phyloP scores from a whole-genome alignment of 2,797 vertebrate genomes.

The Psittacula echo region DNA sequence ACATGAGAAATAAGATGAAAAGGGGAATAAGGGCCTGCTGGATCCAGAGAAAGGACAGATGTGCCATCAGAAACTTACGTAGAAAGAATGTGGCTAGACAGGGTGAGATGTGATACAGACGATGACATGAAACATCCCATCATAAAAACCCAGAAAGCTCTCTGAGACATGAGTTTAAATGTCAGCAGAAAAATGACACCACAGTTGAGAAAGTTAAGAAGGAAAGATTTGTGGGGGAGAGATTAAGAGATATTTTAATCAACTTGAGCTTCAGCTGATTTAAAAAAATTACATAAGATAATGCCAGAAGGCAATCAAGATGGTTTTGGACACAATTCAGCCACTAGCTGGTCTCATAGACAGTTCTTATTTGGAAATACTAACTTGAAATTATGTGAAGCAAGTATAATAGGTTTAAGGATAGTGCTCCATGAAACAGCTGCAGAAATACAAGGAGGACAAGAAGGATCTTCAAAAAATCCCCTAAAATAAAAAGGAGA shows the following conservation, averaged over 20 bases:
- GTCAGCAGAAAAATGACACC: not conserved
- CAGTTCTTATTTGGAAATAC: not conserved
- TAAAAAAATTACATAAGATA: not conserved
- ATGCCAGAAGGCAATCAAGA: not conserved
- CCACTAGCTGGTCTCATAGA: not conserved
- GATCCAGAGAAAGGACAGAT: not conserved
- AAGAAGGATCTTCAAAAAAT: not conserved
- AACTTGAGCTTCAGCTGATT: not conserved
- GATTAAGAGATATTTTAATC: not conserved
- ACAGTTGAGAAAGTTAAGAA: not conserved
- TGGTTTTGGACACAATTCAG: not conserved
- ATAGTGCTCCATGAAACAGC: not conserved
- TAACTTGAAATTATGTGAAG: not conserved
- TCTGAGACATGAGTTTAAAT: not conserved
- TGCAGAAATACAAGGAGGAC: not conserved
- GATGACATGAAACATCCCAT: not conserved
- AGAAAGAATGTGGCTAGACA: not conserved
- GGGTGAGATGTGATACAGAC: not conserved
- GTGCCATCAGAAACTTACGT: not conserved
- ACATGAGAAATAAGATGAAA: not conserved
- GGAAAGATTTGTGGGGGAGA: not conserved
- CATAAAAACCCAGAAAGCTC: not conserved
- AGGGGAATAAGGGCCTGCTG: not conserved
- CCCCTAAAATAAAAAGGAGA: not conserved
- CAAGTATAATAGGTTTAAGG: not conserved